Evolutionary conservation across 1,140 invertebrate genomes (phyloP).

Genomic region (Protaetia brevitarsis): DNA sequence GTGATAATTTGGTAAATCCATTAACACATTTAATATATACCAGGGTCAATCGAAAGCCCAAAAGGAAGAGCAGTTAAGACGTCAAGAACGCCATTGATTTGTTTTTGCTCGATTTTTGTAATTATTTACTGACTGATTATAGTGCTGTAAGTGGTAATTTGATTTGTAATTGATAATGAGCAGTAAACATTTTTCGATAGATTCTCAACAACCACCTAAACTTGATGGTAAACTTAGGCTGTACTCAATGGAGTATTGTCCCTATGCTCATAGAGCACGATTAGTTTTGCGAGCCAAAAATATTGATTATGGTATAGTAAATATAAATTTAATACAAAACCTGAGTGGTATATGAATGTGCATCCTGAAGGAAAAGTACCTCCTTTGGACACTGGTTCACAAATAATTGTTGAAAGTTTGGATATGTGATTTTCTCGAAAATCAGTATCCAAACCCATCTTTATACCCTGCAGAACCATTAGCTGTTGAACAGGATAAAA

Average conservation of each 20-base stretch:
- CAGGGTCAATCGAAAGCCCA: too few relatives aligned
- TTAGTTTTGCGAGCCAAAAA: conserved; percentile 23
- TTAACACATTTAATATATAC: too few relatives aligned
- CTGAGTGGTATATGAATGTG: conserved; percentile 74
- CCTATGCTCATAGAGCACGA: conserved; percentile 21
- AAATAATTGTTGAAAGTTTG: conserved; percentile 75
- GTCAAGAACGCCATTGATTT: background rate
- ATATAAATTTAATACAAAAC: conserved; percentile 79
- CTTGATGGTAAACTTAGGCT: conserved; percentile 49
- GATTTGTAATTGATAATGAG: conserved; percentile 17
- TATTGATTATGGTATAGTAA: conserved; percentile 42
- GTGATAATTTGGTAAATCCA: too few relatives aligned
- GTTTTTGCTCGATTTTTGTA: background rate
- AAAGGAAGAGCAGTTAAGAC: background rate
- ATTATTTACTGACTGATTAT: conserved; percentile 20
- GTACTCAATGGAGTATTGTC: conserved; percentile 26
- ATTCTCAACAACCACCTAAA: too few relatives aligned
- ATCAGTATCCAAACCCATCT: conserved; percentile 66
- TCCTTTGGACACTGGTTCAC: conserved; percentile 63
- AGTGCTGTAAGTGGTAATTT: background rate
- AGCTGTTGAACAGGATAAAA: conserved; percentile 70
- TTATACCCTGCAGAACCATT: conserved; percentile 71
- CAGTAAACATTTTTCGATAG: conserved; percentile 11
- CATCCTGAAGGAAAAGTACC: conserved; percentile 73
- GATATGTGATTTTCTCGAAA: conserved; percentile 82